A percentile compares a stretch with the other conserved stretches of the same genome.
These are phyloP conservation scores for Perodicticus potto DNA, from an alignment of 2,797 vertebrate genomes.

Conservation along the genomic window DNA sequence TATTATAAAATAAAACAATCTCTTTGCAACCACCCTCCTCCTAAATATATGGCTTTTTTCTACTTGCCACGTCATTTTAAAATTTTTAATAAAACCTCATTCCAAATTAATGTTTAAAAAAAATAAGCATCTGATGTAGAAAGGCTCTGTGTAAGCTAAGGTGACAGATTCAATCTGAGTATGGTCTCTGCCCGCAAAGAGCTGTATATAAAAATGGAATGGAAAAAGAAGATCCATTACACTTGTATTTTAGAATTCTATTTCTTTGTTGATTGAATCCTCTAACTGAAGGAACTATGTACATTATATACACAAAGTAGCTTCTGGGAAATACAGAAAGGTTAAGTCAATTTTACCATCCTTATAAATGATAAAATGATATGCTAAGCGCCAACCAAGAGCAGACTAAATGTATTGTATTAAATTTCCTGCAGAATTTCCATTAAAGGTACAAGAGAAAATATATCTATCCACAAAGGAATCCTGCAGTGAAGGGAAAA, in stretches of 20 bases:
- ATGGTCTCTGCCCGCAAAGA: not conserved
- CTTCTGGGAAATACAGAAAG: constrained; percentile 53
- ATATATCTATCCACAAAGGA: constrained; percentile 51
- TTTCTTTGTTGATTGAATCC: constrained; percentile 27
- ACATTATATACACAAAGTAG: not conserved
- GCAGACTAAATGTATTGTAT: constrained; percentile 65
- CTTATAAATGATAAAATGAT: constrained; percentile 57
- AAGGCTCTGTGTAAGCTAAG: not conserved
- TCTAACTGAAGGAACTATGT: not conserved
- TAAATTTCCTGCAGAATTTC: constrained; percentile 71
- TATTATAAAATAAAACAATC: constrained; percentile 15
- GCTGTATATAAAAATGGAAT: not conserved
- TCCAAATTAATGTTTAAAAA: not conserved
- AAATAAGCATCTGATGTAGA: not conserved
- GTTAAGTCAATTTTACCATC: constrained; percentile 49
- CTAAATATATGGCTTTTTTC: not conserved
- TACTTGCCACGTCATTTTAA: not conserved
- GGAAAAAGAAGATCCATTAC: not conserved
- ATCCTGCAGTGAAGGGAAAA: constrained; percentile 58
- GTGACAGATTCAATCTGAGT: constrained; percentile 15
- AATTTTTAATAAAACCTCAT: constrained; percentile 10
- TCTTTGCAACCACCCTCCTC: not conserved
- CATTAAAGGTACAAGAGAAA: constrained; percentile 62
- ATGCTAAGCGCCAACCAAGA: constrained; percentile 20
- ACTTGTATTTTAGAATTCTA: constrained; percentile 26